Evolutionary conservation across 2,113 vertebrate genomes (phyloP), one percentile per base, ranked within the genome.

Genomic region (Cathartes aura): DNA sequence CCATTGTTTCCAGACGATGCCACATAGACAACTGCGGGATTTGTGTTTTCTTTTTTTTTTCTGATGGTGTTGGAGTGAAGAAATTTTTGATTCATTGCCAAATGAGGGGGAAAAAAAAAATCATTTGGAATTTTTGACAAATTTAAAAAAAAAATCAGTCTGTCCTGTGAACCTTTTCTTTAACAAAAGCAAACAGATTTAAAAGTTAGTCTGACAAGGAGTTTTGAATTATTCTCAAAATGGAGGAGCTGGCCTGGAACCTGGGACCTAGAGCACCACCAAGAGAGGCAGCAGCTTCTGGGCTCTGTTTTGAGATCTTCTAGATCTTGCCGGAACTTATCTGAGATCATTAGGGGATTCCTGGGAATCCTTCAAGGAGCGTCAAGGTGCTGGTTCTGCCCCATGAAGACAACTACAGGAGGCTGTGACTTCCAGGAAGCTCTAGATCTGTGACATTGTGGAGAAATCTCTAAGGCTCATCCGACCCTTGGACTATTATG

Each of bases 1-100:
- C 2, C 12, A 52, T 21, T 0, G 36, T 48, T 91, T 60, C 40
- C 72, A 78, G 27, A 62, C 53, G 21, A 66, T 58, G 34, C 4
- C 32, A 45, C 11, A 43, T 19, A 13, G 12, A 30, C 17, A 87
- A 7, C 16, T 22, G 5, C 0, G 2, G 52, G 4, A 3, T 59
- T 74, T 66, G 12, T 9, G 6, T 34, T 67, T 90, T 45, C 12
- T 20, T 47, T 55, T 58, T 66, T 66, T 32, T 5, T 76, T 66
- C 34, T 56, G 26, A 43, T 40, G 36, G 4, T 71, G 4, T 10
- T 66, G 12, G 18, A 82, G 56, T 36, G 2, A 34, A 48, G 20
- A 55, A 67, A 36, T n/a, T 68, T 34, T 76, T 52, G 1, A 38
- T 91, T 80, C 6, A 38, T 26, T 75, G 30, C 4, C 12, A 80